Evolutionary conservation across 2,888 invertebrate species (phyloP).

Genomic region (Cephus sareptanus): DNA sequence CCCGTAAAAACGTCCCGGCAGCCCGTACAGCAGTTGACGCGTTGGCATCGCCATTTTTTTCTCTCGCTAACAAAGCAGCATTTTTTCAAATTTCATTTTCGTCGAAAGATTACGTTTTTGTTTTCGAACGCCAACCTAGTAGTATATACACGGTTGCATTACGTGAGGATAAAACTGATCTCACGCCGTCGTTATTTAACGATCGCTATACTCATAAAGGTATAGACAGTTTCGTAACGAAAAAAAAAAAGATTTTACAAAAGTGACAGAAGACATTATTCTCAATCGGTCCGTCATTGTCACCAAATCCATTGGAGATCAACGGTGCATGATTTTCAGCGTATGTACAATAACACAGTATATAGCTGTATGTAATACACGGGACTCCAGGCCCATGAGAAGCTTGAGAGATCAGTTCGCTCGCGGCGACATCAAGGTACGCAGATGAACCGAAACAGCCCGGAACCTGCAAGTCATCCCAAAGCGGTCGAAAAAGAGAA

Average conservation of each 20-base stretch:
- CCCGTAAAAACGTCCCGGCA: constrained; percentile 52
- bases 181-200: neutral
- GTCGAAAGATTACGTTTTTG: no score
- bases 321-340: constrained; percentile 36
- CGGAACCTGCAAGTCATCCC: constrained; percentile 19
- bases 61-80: constrained; percentile 25
- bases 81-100: constrained; percentile 7
- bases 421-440: constrained; percentile 23
- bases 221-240: neutral
- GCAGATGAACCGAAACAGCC: constrained; percentile 24
- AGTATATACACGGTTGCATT: no score
- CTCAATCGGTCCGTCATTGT: constrained; percentile 11
- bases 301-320: constrained; percentile 29
- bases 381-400: neutral
- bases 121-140: no score
- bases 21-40: constrained; percentile 14
- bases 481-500: constrained; percentile 17
- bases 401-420: constrained; percentile 4
- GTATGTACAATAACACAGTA: neutral
- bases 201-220: neutral
- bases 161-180: neutral
- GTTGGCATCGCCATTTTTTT: constrained; percentile 55
- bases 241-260: neutral
- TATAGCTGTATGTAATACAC: neutral
- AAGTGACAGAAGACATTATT: constrained; percentile 15